A percentile compares a stretch with the other conserved stretches of the same genome.
Conservation (phyloP, 2,113 vertebrate species). For the Zingel zingel region DNA sequence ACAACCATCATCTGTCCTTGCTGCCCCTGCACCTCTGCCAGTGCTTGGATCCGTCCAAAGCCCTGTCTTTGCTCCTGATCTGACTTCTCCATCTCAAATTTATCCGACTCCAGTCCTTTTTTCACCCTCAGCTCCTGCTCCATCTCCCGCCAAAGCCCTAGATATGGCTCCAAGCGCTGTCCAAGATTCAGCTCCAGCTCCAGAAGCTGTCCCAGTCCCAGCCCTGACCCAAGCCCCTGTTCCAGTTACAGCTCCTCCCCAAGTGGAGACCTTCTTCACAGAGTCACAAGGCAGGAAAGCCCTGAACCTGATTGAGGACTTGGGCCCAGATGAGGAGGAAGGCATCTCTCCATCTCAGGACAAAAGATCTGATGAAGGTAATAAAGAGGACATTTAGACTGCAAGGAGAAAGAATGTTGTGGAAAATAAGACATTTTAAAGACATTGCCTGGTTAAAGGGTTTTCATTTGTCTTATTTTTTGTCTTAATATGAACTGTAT, state of each 20-base stretch:
- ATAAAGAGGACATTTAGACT: background rate
- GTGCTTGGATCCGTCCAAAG: conserved; percentile 26
- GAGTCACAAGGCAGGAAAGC: conserved; percentile 43
- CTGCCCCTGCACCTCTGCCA: conserved; percentile 8
- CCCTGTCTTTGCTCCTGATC: conserved; percentile 13
- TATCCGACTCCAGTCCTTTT: conserved; percentile 1
- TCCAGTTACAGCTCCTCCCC: conserved; percentile 34
- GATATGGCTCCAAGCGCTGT: conserved; percentile 9
- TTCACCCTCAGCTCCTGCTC: conserved; percentile 15
- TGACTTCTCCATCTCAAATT: conserved; percentile 6
- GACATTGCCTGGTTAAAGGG: background rate
- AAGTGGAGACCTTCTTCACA: conserved; percentile 44
- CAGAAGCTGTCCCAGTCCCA: background rate
- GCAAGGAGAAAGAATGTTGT: background rate
- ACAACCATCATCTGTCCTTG: conserved; percentile 28
- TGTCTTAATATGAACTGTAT: background rate
- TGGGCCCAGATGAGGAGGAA: conserved; percentile 82
- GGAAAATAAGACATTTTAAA: background rate
- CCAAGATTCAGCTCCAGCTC: conserved; percentile 1
- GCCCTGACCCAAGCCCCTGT: conserved; percentile 10
- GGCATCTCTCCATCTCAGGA: conserved; percentile 54
- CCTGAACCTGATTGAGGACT: conserved; percentile 78
- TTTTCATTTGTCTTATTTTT: background rate
- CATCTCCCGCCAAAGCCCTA: background rate
- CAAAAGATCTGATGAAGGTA: conserved; percentile 56